phyloP scores from a whole-genome alignment of 1,140 invertebrate genomes.

The Temnothorax longispinosus region DNA sequence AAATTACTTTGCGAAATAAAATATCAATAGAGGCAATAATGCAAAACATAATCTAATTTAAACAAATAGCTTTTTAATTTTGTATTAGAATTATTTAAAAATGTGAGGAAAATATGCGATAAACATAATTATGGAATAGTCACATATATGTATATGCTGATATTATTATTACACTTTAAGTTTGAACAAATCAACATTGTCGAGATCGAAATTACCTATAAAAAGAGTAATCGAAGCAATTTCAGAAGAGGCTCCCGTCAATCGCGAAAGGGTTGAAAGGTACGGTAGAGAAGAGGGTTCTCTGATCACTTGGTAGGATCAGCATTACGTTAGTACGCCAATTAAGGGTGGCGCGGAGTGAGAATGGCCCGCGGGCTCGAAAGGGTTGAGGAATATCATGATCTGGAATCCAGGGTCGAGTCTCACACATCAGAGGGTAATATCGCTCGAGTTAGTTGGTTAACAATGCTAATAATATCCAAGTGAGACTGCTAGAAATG shows the following conservation, averaged over 20 bases:
- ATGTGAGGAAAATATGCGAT: neutral
- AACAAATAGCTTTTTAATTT: neutral
- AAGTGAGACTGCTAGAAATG: conserved; percentile 67
- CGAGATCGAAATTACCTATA: conserved; percentile 56
- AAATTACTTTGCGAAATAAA: neutral
- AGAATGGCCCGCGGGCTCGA: conserved; percentile 77
- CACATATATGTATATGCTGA: neutral
- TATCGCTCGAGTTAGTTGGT: conserved; percentile 82
- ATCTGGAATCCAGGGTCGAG: conserved; percentile 77
- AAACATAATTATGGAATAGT: neutral
- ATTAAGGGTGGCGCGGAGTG: conserved; percentile 77
- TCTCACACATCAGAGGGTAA: conserved; percentile 77
- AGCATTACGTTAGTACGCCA: conserved; percentile 80
- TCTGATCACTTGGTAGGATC: conserved; percentile 80
- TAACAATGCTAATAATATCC: conserved; percentile 85
- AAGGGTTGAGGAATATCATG: conserved; percentile 78
- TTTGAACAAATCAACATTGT: conserved; percentile 1
- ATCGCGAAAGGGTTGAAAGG: conserved; percentile 73
- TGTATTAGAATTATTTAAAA: neutral
- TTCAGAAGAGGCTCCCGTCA: conserved; percentile 67
- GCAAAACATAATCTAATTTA: neutral
- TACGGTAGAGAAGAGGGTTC: conserved; percentile 67
- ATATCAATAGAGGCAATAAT: neutral
- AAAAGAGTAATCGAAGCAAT: conserved; percentile 65
- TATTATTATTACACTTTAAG: neutral